A percentile compares a stretch with the other conserved stretches of the same genome.
Conservation (phyloP, 64 coral and sea anemone genomes). For the Porites lutea region DNA sequence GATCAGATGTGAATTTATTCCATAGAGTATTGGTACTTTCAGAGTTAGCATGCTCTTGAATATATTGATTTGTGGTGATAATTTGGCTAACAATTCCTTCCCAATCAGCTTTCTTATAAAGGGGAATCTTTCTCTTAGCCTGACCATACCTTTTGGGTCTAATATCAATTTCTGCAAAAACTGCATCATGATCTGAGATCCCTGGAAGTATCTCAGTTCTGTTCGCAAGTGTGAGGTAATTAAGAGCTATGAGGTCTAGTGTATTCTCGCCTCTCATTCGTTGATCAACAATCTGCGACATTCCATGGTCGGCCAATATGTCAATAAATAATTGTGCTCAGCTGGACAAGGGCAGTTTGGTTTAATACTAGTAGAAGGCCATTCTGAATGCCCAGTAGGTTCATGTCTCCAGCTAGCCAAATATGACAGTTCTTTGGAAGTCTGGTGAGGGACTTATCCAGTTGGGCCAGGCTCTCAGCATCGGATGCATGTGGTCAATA, state of each 20-base stretch:
- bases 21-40: slow-evolving; percentile 33
- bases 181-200: slow-evolving; percentile 49
- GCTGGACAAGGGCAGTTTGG: slow-evolving; percentile 48
- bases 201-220: slow-evolving; percentile 44
- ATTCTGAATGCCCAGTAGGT: slow-evolving; percentile 41
- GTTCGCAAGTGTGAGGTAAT: slow-evolving; percentile 43
- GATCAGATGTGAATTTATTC: slow-evolving; percentile 52
- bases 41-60: slow-evolving; percentile 39
- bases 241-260: slow-evolving; percentile 49
- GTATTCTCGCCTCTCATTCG: slow-evolving; percentile 37
- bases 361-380: slow-evolving; percentile 46
- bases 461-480: not conserved
- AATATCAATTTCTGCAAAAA: slow-evolving; percentile 54
- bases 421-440: slow-evolving; percentile 44
- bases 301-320: slow-evolving; percentile 44
- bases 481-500: slow-evolving; percentile 21
- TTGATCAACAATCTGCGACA: slow-evolving; percentile 50
- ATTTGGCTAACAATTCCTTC: slow-evolving; percentile 9
- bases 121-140: slow-evolving; percentile 25
- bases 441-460: slow-evolving; percentile 15
- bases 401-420: slow-evolving; percentile 30
- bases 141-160: slow-evolving; percentile 21
- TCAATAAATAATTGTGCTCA: slow-evolving; percentile 58
- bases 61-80: slow-evolving; percentile 52
- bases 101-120: slow-evolving; percentile 53